Evolutionary conservation across 2,888 invertebrate species (phyloP).

Genomic region (Synanthedon andrenaeformis): DNA sequence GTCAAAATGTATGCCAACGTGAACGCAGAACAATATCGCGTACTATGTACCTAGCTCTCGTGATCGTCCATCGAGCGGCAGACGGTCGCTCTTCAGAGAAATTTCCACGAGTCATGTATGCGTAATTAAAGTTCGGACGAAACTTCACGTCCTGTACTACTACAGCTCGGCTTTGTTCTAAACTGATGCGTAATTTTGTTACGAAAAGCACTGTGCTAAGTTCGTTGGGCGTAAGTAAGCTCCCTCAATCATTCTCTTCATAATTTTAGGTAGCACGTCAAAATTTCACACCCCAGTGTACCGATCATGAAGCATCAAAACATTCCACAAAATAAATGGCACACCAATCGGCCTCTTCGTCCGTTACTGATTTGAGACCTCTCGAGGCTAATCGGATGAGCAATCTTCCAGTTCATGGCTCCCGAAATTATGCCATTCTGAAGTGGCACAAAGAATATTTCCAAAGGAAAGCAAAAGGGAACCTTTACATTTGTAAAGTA

Average conservation of each 20-base stretch:
- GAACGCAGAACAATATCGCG: neutral
- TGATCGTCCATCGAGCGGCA: constrained; percentile 1
- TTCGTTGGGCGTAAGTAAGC: constrained; percentile 8
- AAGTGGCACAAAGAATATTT: constrained; percentile 35
- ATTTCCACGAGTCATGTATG: constrained; percentile 38
- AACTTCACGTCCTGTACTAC: constrained; percentile 15
- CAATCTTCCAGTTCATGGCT: constrained; percentile 33
- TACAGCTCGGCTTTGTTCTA: constrained; percentile 10
- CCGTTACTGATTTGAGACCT: constrained; percentile 9
- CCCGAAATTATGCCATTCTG: constrained; percentile 31
- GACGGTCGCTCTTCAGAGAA: neutral
- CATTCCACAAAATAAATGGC: too few species aligned
- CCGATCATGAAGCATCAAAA: too few species aligned
- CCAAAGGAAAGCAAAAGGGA: constrained; percentile 12
- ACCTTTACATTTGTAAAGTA: too few species aligned
- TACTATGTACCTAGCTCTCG: constrained; percentile 3
- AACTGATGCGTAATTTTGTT: constrained; percentile 10
- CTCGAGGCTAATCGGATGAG: constrained; percentile 34
- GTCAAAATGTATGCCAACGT: constrained; percentile 14
- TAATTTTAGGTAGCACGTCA: neutral
- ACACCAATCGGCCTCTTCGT: neutral
- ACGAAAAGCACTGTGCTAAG: constrained; percentile 15
- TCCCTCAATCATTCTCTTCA: constrained; percentile 14
- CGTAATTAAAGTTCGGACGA: constrained; percentile 43
- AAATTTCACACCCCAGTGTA: too few species aligned